Conservation (phyloP, 2,888 invertebrate genomes). For the Tipula confusa region DNA sequence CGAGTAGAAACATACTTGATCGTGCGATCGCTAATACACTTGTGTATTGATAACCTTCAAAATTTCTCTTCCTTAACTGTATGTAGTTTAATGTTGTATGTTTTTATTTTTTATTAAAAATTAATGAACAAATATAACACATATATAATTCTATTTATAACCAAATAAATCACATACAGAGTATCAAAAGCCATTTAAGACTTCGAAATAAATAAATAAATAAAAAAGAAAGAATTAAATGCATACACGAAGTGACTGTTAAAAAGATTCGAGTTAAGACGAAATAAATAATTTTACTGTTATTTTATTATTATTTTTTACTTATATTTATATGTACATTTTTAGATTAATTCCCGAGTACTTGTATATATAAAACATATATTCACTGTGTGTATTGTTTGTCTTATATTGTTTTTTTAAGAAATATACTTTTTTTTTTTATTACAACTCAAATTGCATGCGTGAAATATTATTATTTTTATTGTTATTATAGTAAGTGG, state of each 20-base stretch:
- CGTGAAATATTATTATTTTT: neutral
- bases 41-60: neutral
- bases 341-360: neutral
- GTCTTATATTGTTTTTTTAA: conserved; percentile 14
- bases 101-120: too few species aligned
- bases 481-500: neutral
- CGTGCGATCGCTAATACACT: neutral
- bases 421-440: neutral
- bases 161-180: conserved; percentile 15
- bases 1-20: neutral
- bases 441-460: neutral
- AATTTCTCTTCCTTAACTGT: neutral
- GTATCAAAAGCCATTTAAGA: conserved; percentile 3
- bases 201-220: conserved; percentile 15
- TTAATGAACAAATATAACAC: neutral
- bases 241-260: conserved; percentile 12
- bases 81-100: neutral
- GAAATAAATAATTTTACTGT: conserved; percentile 20
- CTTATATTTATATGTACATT: neutral
- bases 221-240: conserved; percentile 15
- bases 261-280: conserved; percentile 20
- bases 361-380: neutral
- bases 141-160: neutral
- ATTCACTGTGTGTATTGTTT: neutral
- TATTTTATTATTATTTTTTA: conserved; percentile 13